Percentiles rank a stretch among this genome's conserved stretches.
Evolutionary conservation across 2,797 vertebrate genomes (phyloP).

Genomic region (Dendrocincla fuliginosa): DNA sequence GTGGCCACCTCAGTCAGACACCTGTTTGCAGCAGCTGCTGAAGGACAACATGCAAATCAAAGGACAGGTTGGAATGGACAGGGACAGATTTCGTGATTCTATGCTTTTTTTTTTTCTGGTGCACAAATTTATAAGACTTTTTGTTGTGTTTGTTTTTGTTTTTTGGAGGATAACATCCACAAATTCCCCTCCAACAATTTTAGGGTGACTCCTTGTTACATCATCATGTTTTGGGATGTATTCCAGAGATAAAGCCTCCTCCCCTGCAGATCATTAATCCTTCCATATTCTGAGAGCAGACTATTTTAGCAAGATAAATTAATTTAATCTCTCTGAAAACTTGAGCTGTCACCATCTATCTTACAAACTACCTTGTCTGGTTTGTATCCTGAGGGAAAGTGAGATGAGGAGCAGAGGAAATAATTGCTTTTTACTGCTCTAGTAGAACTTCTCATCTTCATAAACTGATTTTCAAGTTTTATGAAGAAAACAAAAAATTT

Average conservation of each 20-base stretch:
- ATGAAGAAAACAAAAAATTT: not conserved
- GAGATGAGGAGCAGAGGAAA: not conserved
- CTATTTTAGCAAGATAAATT: not conserved
- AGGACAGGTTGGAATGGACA: not conserved
- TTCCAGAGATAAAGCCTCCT: not conserved
- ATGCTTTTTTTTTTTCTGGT: not conserved
- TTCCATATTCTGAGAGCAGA: not conserved
- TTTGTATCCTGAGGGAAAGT: not conserved
- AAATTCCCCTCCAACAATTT: not conserved
- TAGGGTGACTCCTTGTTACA: not conserved
- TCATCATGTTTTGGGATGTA: not conserved
- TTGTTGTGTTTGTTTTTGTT: not conserved
- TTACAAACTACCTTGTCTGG: not conserved
- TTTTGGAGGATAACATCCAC: not conserved
- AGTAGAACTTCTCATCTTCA: not conserved
- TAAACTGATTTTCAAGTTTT: not conserved
- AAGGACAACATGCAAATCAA: not conserved
- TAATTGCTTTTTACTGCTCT: not conserved
- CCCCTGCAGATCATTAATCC: not conserved
- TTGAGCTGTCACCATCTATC: not conserved
- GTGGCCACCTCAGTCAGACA: not conserved
- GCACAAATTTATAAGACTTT: not conserved
- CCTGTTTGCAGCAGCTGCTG: not conserved
- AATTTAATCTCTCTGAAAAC: not conserved
- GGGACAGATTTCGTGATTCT: not conserved